Evolutionary conservation across 1,140 invertebrate species (phyloP), one percentile per base, ranked within the genome.

Genomic region (Propsilocerus akamusi): DNA sequence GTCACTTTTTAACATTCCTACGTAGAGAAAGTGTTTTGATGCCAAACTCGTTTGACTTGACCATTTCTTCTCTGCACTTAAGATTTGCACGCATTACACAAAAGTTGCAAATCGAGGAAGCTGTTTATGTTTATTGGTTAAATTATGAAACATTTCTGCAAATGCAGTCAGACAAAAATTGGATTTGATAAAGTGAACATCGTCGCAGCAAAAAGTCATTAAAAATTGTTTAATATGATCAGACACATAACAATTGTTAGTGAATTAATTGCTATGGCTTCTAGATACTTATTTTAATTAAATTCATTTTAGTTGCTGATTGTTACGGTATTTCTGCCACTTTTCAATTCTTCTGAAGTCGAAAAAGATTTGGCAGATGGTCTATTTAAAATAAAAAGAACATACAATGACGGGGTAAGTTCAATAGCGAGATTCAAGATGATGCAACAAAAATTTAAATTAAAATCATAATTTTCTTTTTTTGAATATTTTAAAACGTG

Each of bases 71-170:
- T 30, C 28, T 11, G 10, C 28, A 11, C 28, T n/a, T n/a, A 30
- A 30, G 28, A 30, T 17, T n/a, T 20, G 34, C 34, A 17, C 34
- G 34, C 34, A 41, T 5, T 41, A 41, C 22, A 8, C 22, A 7
- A 41, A 41, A n/a, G n/a, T n/a, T n/a, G n/a, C n/a, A n/a, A n/a
- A n/a, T n/a, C 11, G 34, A 41, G 34, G 34, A 41, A 41, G 34
- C 34, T n/a, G 17, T 41, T 41, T 41, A 8, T 6, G 10, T 41
- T 41, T 41, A 41, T 41, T 41, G n/a, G n/a, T 41, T 41, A 41
- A 41, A 41, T 41, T 17, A 20, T 41, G 5, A 8, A 5, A 17
- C 34, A 41, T 17, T 41, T 3, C 14, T 10, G 14, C 17, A 17
- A 20, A 4, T 20, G 8, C 8, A 20, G 14, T 41, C 34, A 41